Base-by-base conservation (phyloP, 1,140 invertebrate species). In the Aphelenchoides fujianensis region DNA sequence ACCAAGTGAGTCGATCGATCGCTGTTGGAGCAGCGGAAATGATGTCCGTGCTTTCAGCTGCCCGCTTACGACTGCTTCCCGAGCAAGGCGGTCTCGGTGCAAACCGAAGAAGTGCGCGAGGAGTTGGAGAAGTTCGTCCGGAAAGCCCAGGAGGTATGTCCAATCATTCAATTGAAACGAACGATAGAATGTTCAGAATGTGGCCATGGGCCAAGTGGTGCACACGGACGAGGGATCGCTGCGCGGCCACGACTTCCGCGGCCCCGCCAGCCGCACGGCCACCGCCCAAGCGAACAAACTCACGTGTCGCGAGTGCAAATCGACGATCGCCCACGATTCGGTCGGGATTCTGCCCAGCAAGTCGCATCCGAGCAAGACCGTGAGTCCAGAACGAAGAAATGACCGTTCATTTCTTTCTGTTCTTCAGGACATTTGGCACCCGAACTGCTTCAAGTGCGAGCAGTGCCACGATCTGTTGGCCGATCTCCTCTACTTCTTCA, bases 401-500 rank as follows among this genome's bases (percentile, higher is more conserved):
- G n/a, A n/a, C n/a, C n/a, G n/a, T 7, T 41, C 63, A 2, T 54
- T n/a, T n/a, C 19, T 23, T 16, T 63, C 0, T 2, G 32, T 71
- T 69, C 32, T 55, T 19, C 66, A 79, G 75, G 62, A 55, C 70
- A 63, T 77, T 63, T 77, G 73, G 68, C 69, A 80, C 34, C 71
- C 69, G 69, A 19, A 67, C 23, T 95, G 93, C 81, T 95, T 95
- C 80, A 89, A 89, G 76, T 95, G 93, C 80, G 87, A 87, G 67
- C 90, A 89, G 35, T 95, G 93, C 79, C 89, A 91, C 54, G 92
- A 95, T 84, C 86, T 93, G 3, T 85, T 96, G 23, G 92, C 91
- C 0, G 93, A 95, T 86, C 87, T 95, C 54, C 90, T 95, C 7
- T 95, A 96, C 83, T 95, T 94, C 86, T 93, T 90, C 82, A 89